Evolutionary conservation across 2,888 invertebrate species (phyloP).

Genomic region (Eumacrocentrus americanus): DNA sequence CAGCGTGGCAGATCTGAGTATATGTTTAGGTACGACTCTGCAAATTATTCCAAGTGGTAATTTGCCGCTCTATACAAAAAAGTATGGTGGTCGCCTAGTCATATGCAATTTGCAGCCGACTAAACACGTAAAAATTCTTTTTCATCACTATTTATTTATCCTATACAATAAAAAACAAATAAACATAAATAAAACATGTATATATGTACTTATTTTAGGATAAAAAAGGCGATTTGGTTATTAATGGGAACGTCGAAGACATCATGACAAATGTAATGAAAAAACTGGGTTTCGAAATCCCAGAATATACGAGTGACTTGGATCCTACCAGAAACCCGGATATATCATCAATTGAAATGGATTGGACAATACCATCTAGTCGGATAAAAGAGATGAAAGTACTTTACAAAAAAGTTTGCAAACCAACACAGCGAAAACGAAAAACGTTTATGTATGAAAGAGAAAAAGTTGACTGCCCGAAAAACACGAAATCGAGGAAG

Average conservation of each 20-base stretch:
- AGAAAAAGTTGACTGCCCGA: conserved; percentile 44
- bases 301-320: conserved; percentile 69
- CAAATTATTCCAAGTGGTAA: conserved; percentile 98
- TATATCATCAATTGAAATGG: conserved; percentile 63
- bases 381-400: conserved; percentile 70
- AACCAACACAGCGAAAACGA: conserved; percentile 59
- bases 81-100: conserved; percentile 85
- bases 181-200: not conserved
- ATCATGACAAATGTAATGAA: conserved; percentile 78
- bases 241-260: conserved; percentile 88
- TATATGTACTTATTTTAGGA: conserved; percentile 68
- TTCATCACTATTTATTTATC: not conserved
- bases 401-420: conserved; percentile 65
- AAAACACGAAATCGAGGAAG: conserved; percentile 39
- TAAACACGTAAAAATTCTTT: conserved; percentile 77
- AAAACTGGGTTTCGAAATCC: conserved; percentile 75
- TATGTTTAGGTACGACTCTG: conserved; percentile 95
- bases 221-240: conserved; percentile 86
- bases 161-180: not conserved
- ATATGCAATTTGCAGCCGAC: conserved; percentile 98
- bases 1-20: conserved; percentile 90
- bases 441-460: conserved; percentile 59
- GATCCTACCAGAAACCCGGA: conserved; percentile 72
- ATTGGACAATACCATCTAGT: conserved; percentile 76
- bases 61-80: conserved; percentile 83